A percentile compares a stretch with the other conserved stretches of the same genome.
Conservation (phyloP, 2,797 vertebrate genomes). For the Lacerta agilis region DNA sequence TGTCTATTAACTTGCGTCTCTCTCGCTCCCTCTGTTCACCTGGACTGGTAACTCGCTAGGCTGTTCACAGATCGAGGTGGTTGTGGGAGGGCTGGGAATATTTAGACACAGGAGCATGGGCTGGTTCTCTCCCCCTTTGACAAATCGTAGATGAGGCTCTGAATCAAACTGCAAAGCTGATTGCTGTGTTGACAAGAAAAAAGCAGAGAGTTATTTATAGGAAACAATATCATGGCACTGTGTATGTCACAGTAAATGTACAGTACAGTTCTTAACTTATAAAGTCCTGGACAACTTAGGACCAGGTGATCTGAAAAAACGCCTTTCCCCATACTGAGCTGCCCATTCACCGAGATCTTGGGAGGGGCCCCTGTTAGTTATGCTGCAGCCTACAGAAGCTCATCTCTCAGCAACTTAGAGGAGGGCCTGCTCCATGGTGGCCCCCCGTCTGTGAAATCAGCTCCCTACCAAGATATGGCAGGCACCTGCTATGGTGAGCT, state of each 20-base stretch:
- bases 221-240: neutral
- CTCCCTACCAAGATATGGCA: no score
- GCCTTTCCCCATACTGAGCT: no score
- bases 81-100: neutral
- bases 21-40: neutral
- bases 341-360: no score
- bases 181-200: neutral
- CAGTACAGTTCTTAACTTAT: no score
- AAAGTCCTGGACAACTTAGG: no score
- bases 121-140: neutral
- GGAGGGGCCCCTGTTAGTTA: no score
- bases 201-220: neutral
- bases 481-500: no score
- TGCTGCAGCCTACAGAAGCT: no score
- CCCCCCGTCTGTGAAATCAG: no score
- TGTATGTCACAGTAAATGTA: neutral
- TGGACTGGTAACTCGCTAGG: neutral
- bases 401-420: no score
- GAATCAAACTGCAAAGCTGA: neutral
- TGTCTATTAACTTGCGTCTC: constrained; percentile 31
- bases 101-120: neutral
- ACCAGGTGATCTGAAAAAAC: no score
- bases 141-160: neutral
- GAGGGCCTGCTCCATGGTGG: no score
- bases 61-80: constrained; percentile 4